Conservation (phyloP, 2,797 vertebrate species). For the Danio kyathit region DNA sequence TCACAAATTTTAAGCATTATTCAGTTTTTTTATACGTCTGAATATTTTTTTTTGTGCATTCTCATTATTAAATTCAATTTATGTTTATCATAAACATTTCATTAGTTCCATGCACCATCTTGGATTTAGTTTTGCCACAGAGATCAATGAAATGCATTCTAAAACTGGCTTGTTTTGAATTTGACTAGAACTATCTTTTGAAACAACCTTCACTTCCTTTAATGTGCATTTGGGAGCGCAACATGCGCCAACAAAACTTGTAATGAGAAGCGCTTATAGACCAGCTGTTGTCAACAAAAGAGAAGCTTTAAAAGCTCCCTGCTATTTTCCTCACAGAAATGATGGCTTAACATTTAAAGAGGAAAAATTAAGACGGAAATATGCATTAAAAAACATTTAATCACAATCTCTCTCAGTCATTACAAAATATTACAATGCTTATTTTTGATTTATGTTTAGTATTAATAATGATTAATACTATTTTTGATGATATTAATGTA, state of each 20-base stretch:
- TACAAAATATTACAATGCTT: too few relatives aligned
- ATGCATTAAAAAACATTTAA: too few relatives aligned
- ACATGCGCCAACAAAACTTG: background rate
- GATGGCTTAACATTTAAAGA: background rate
- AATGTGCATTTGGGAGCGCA: background rate
- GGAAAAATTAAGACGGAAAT: background rate
- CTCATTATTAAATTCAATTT: background rate
- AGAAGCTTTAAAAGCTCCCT: background rate
- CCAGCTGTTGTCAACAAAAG: background rate
- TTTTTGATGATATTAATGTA: too few relatives aligned
- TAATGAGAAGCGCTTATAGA: constrained; percentile 4
- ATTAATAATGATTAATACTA: too few relatives aligned
- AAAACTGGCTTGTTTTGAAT: background rate
- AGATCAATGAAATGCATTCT: background rate
- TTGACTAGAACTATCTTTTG: background rate
- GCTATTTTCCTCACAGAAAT: background rate
- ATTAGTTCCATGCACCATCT: background rate
- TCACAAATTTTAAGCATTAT: background rate
- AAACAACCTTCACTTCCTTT: background rate
- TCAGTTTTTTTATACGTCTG: background rate
- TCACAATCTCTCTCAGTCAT: too few relatives aligned
- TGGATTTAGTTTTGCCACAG: background rate
- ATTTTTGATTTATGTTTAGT: too few relatives aligned
- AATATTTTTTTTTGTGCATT: background rate
- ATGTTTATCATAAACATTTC: background rate